Evolutionary conservation across 2,888 invertebrate genomes (phyloP).

Genomic region (Listrodromus nycthemerus): DNA sequence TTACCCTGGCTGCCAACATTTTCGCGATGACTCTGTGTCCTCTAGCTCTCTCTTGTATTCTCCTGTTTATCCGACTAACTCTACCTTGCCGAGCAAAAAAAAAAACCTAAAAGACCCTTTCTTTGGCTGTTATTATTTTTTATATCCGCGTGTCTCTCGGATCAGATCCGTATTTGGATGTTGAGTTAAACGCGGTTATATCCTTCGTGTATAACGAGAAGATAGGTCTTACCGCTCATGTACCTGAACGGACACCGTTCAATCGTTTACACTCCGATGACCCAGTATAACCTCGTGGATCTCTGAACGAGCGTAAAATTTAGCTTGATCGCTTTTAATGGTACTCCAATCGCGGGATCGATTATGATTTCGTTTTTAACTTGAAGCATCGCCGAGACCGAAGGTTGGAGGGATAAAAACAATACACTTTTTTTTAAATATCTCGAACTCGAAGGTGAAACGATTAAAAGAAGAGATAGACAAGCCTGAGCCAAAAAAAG

Average conservation of each 20-base stretch:
- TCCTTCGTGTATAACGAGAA: conserved; percentile 11
- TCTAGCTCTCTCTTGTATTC: background rate
- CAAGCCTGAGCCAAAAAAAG: too few relatives aligned
- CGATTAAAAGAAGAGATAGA: background rate
- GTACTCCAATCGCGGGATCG: conserved; percentile 12
- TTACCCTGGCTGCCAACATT: conserved; percentile 3
- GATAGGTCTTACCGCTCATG: conserved; percentile 29
- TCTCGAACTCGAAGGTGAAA: background rate
- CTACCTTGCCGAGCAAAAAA: background rate
- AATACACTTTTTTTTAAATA: background rate
- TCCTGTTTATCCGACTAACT: conserved; percentile 22
- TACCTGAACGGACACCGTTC: conserved; percentile 10
- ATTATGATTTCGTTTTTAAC: conserved; percentile 16
- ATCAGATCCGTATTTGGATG: background rate
- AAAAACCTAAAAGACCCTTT: background rate
- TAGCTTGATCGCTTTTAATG: conserved; percentile 42
- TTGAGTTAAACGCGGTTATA: background rate
- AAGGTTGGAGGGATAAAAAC: background rate
- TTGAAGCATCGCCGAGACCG: background rate
- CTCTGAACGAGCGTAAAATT: conserved; percentile 52
- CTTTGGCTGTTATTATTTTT: conserved; percentile 1
- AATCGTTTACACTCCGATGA: conserved; percentile 36
- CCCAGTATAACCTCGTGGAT: conserved; percentile 26
- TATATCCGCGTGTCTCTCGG: background rate
- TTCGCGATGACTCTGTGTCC: conserved; percentile 3